Evolutionary conservation across 2,888 invertebrate genomes (phyloP), one percentile per base, ranked within the genome.

Genomic region (Thysanoteuthis rhombus): DNA sequence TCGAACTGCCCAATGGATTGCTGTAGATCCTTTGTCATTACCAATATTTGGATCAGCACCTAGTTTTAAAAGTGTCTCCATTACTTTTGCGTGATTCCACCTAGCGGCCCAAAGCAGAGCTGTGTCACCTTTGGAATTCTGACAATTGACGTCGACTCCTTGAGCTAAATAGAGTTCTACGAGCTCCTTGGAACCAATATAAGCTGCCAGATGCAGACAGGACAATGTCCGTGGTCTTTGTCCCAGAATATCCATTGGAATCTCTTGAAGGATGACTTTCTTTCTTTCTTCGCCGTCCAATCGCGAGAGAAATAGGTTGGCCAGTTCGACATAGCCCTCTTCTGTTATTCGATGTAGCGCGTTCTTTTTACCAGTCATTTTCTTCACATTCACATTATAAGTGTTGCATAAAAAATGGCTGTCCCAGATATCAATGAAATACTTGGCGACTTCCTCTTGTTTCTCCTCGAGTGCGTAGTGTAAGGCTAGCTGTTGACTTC

Each of bases 1-100:
- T 36, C 97, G 94, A 22, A 96, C 96, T 22, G 97, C 97, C 97
- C 97, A 97, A 93, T 97, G 95, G n/a, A 97, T 94, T 3, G 97
- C 96, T 1, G 96, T 96, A 0, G 97, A 97, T 2, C 96, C 96
- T 94, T 97, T 97, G 94, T 97, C 96, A 94, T 97, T 97, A 93
- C 95, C 95, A 19, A 95, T 93, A 93, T 95, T 95, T 0, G 96
- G 94, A 92, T 96, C 94, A 22, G 97, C 96, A 1, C 95, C 94
- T 19, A 94, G 39, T 28, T 94, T 94, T 16, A 96, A 93, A 1
- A 96, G 94, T n/a, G 94, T 93, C n/a, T 94, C 93, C 10, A 96
- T 96, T 0, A 95, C 94, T 12, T 94, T 94, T 12, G 95, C 93
- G 93, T 96, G 96, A 52, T 96, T 96, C 95, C 96, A 96, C 90